Evolutionary conservation across 2,888 invertebrate genomes (phyloP), one percentile per base, ranked within the genome.

Genomic region (Acanthococcus lagerstroemiae): DNA sequence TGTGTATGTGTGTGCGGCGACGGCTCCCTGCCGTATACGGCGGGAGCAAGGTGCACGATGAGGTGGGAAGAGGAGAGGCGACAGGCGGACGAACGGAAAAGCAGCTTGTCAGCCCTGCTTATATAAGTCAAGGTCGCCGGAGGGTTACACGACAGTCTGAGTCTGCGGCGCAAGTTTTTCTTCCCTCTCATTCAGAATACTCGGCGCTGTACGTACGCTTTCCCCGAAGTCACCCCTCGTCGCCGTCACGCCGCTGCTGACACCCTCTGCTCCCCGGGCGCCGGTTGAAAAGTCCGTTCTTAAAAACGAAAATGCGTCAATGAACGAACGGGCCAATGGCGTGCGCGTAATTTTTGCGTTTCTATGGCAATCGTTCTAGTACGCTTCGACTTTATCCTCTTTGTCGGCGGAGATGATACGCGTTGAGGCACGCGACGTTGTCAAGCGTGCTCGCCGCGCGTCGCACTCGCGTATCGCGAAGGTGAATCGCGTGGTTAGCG

Each of bases 261-360:
- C n/a, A n/a, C 58, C 12, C 25, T 19, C 27, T 45, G n/a, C 58
- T 58, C 4, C 58, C 26, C 12, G 26, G 1, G 6, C 27, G 26
- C 12, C 2, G 26, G 9, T 55, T 25, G n/a, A 12, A 17, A 25
- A 58, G 58, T 26, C 48, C 50, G 30, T 52, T 61, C 61, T 61
- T 61, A 61, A 61, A 50, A 50, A 61, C 30, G 52, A 61, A 61
- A 61, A 52, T 61, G 37, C 61, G 61, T 61, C 61, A 61, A 61
- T 61, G 61, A 61, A 61, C 50, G 52, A 37, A 54, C 30, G 27
- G 27, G 50, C 52, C 61, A 61, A 61, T 61, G 19, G 54, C 19
- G 9, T 17, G 22, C 12, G 21, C 19, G 52, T n/a, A 30, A n/a
- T 22, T 21, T 9, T 1, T 21, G n/a, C 27, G 61, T 61, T 61